phyloP scores from a whole-genome alignment of 2,113 vertebrate species.

The Dicrurus megarhynchus region DNA sequence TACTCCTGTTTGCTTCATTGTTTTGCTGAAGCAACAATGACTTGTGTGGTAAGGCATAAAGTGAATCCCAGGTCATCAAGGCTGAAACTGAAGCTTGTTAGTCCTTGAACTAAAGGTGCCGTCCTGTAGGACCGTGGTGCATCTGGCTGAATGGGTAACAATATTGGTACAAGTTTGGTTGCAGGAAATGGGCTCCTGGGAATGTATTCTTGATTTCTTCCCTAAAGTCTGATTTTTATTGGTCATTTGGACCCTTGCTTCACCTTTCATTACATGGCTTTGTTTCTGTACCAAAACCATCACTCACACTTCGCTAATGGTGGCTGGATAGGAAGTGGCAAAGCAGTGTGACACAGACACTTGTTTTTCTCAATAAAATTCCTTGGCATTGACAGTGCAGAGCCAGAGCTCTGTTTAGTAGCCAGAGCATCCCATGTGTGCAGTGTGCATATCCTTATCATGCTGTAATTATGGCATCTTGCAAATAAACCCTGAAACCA shows the following conservation, averaged over 20 bases:
- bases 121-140: background rate
- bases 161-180: background rate
- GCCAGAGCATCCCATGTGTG: background rate
- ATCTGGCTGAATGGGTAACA: background rate
- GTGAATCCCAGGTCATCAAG: background rate
- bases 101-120: background rate
- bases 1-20: background rate
- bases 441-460: background rate
- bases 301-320: background rate
- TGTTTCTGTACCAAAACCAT: background rate
- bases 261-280: background rate
- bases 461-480: background rate
- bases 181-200: background rate
- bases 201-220: background rate
- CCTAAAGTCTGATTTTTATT: background rate
- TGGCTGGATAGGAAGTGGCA: background rate
- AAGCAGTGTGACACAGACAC: background rate
- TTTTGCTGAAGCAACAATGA: background rate
- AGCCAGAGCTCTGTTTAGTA: background rate
- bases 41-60: background rate
- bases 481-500: background rate
- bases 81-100: background rate
- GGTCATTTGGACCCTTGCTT: background rate
- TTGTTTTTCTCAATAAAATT: background rate
- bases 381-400: background rate